A percentile compares a stretch with the other conserved stretches of the same genome.
Conservation (phyloP, 1,140 invertebrate genomes). For the Dendrolimus punctatus region DNA sequence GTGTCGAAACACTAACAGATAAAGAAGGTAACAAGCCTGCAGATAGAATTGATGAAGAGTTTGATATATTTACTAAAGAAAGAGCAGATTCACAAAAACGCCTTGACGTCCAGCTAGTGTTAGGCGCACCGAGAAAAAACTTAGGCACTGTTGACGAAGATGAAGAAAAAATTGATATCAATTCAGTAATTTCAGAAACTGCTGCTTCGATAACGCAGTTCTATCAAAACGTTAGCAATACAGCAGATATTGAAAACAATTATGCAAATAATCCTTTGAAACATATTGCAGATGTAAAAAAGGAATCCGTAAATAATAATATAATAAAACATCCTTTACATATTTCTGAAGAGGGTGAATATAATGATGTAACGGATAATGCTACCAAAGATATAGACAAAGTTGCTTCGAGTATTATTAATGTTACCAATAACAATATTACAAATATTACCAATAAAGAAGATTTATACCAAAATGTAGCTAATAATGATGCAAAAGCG, state of each 20-base stretch:
- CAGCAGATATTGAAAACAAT: background rate
- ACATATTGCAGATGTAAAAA: no score
- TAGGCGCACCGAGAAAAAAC: slow-evolving; percentile 53
- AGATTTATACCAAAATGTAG: no score
- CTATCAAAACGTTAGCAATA: slow-evolving; percentile 17
- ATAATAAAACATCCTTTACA: no score
- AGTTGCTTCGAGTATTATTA: no score
- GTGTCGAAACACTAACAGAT: slow-evolving; percentile 33
- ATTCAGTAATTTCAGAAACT: slow-evolving; percentile 26
- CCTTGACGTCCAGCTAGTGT: slow-evolving; percentile 34
- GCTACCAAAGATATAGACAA: no score
- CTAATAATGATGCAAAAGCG: no score
- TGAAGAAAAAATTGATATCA: slow-evolving; percentile 51
- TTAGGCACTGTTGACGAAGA: slow-evolving; percentile 59
- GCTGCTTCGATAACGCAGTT: slow-evolving; percentile 30
- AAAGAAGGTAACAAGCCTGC: slow-evolving; percentile 14
- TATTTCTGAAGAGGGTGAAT: no score
- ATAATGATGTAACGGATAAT: no score
- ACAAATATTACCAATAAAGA: no score
- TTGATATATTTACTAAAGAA: slow-evolving; percentile 60
- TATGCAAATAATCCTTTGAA: no score
- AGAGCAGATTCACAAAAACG: slow-evolving; percentile 30
- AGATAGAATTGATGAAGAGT: slow-evolving; percentile 55
- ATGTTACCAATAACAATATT: no score
- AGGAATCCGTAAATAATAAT: no score